These are phyloP conservation scores for Steromphala cineraria DNA, from an alignment of 2,888 invertebrate species.

Conservation along the genomic window DNA sequence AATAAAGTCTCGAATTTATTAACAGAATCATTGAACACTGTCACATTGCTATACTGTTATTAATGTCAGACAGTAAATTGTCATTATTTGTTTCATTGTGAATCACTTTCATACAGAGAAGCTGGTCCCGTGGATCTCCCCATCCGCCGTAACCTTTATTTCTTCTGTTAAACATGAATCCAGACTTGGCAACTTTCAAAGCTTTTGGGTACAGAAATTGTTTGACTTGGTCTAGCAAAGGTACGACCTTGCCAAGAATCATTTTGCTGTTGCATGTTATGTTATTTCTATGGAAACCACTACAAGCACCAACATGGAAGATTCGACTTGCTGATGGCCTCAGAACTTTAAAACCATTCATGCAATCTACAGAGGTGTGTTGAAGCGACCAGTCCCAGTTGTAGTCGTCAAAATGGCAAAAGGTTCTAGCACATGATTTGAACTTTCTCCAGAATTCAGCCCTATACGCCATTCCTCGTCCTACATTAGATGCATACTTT, in stretches of 20 bases:
- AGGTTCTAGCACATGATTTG: background rate
- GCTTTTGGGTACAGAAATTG: background rate
- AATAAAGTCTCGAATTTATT: no score
- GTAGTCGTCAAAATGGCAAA: constrained; percentile 19
- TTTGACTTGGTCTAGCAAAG: background rate
- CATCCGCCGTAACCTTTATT: constrained; percentile 5
- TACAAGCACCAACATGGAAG: constrained; percentile 17
- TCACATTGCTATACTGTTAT: no score
- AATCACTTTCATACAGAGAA: background rate
- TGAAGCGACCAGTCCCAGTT: constrained; percentile 23
- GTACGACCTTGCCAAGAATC: background rate
- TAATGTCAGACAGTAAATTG: no score
- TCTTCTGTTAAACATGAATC: no score
- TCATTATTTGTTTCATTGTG: no score
- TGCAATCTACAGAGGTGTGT: background rate
- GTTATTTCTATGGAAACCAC: constrained; percentile 10
- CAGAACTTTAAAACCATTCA: background rate
- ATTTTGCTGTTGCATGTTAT: background rate
- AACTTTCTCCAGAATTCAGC: constrained; percentile 18
- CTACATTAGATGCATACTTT: background rate
- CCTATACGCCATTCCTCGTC: constrained; percentile 17
- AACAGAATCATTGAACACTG: no score
- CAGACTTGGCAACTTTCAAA: background rate
- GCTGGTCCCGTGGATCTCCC: constrained; percentile 16
- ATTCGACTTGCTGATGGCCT: constrained; percentile 6